These are phyloP conservation scores for Aethina tumida DNA, from an alignment of 1,140 invertebrate species.

Conservation along the genomic window DNA sequence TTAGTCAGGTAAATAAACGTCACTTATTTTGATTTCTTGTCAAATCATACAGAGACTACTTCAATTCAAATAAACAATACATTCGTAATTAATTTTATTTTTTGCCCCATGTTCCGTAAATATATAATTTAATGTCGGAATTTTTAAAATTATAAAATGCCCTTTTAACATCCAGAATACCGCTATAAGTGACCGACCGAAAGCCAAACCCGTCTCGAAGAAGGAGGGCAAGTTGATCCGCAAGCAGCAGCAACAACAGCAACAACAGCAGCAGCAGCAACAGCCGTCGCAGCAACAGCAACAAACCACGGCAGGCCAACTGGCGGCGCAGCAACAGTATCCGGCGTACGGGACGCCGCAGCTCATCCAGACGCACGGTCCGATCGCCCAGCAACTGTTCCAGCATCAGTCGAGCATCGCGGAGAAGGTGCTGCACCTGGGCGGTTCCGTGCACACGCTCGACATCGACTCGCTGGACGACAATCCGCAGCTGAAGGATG, in stretches of 20 bases:
- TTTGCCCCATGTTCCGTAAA: background rate
- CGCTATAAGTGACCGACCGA: constrained; percentile 68
- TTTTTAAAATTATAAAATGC: background rate
- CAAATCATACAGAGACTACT: background rate
- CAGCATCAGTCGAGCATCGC: constrained; percentile 6
- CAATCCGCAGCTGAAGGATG: constrained; percentile 25
- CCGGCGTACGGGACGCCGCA: constrained; percentile 2
- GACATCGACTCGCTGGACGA: constrained; percentile 18
- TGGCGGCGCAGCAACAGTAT: constrained; percentile 27
- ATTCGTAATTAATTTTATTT: background rate
- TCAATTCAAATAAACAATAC: background rate
- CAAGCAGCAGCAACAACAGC: constrained; percentile 33
- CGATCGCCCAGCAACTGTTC: constrained; percentile 16
- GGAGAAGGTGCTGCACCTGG: constrained; percentile 6
- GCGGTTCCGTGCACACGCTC: constrained; percentile 8
- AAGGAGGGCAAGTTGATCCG: constrained; percentile 56
- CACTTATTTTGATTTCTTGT: background rate
- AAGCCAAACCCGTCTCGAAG: constrained; percentile 67
- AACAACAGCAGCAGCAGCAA: constrained; percentile 31
- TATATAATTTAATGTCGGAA: background rate
- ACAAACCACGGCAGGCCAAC: constrained; percentile 35
- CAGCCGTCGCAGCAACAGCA: constrained; percentile 33
- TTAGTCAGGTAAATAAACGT: constrained; percentile 35
- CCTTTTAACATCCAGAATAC: constrained; percentile 47
- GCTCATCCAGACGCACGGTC: constrained; percentile 23